Conservation (phyloP, 2,797 vertebrate species). For the Sebastes iracundus region DNA sequence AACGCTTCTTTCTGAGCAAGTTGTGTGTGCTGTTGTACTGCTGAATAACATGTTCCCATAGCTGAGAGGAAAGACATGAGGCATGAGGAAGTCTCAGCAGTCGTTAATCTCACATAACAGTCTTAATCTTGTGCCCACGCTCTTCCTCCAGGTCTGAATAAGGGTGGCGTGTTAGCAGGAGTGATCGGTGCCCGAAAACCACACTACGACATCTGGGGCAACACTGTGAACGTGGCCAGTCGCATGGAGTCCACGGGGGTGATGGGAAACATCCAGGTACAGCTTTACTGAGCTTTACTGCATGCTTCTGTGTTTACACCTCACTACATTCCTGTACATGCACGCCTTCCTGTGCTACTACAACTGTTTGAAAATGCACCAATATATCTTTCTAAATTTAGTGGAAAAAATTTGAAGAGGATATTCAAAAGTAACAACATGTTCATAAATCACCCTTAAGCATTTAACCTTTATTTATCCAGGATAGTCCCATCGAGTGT, state of each 20-base stretch:
- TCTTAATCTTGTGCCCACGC: neutral
- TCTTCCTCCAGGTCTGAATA: constrained; percentile 89
- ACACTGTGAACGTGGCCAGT: constrained; percentile 97
- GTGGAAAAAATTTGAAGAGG: neutral
- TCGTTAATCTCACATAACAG: neutral
- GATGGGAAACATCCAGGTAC: constrained; percentile 98
- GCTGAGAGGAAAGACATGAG: neutral
- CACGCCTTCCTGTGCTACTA: neutral
- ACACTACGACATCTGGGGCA: constrained; percentile 98
- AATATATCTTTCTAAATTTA: neutral
- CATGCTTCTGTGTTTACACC: no score
- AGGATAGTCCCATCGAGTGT: no score
- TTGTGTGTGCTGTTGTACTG: no score
- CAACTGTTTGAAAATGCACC: neutral
- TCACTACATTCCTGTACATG: no score
- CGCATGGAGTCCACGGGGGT: constrained; percentile 98
- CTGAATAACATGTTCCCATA: neutral
- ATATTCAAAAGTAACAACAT: neutral
- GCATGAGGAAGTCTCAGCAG: neutral
- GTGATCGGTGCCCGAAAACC: constrained; percentile 96
- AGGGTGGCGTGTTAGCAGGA: constrained; percentile 93
- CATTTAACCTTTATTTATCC: neutral
- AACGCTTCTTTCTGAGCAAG: no score
- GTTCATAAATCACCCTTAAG: neutral
- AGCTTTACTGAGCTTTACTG: neutral